These are phyloP conservation scores for Melanotaenia duboulayi DNA, from an alignment of 2,113 vertebrate species.

Conservation along the genomic window DNA sequence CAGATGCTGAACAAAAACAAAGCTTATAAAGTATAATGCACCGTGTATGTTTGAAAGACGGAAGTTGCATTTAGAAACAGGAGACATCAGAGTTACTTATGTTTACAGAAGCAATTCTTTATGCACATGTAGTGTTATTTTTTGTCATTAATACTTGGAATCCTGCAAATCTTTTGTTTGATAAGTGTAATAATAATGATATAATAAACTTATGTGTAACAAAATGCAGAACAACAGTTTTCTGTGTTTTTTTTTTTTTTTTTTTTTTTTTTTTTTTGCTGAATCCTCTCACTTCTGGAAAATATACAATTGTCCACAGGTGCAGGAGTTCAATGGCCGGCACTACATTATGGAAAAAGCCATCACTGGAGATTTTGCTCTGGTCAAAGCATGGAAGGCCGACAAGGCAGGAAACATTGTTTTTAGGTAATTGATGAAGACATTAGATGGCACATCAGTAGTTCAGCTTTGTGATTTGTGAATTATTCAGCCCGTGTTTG, in stretches of 20 bases:
- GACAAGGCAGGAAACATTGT: constrained; percentile 94
- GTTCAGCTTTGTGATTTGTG: no score
- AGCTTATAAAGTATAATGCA: no score
- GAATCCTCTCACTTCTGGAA: not conserved
- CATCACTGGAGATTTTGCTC: constrained; percentile 94
- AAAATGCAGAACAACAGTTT: not conserved
- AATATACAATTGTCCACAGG: constrained; percentile 77
- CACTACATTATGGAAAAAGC: constrained; percentile 94
- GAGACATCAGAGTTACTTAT: no score
- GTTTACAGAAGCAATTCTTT: no score
- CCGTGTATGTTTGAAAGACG: no score
- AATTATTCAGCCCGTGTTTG: no score
- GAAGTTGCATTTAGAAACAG: no score
- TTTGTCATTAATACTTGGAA: not conserved
- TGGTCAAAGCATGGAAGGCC: constrained; percentile 97
- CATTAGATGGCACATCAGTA: not conserved
- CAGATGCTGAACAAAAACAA: no score
- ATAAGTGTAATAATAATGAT: no score
- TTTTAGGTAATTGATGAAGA: constrained; percentile 87
- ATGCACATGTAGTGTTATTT: no score
- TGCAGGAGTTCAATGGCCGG: constrained; percentile 90
- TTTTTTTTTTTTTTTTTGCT: not conserved
- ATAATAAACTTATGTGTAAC: not conserved
- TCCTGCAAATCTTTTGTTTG: not conserved
- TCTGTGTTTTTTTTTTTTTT: not conserved